These are phyloP conservation scores for Protaetia brevitarsis DNA, from an alignment of 1,140 invertebrate genomes.

Conservation along the genomic window DNA sequence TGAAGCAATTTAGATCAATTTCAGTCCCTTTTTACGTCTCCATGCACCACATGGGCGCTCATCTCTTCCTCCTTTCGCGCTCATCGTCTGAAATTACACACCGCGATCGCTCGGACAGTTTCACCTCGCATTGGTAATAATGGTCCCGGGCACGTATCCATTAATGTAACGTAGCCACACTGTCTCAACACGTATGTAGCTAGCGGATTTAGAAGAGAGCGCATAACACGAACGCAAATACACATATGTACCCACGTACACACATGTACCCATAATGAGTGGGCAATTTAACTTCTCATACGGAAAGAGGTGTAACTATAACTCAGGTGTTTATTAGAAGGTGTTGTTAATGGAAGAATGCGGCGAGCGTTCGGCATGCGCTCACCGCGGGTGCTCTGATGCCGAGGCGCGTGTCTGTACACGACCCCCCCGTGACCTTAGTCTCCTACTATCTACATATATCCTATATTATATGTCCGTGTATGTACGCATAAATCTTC, in stretches of 20 bases:
- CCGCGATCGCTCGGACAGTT: background rate
- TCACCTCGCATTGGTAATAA: slow-evolving; percentile 8
- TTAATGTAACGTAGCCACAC: background rate
- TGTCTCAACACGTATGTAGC: background rate
- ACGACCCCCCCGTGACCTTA: slow-evolving; percentile 24
- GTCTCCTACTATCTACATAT: too few relatives aligned
- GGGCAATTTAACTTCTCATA: slow-evolving; percentile 30
- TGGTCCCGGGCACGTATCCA: slow-evolving; percentile 9
- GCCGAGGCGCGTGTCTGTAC: slow-evolving; percentile 27
- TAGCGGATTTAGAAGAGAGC: background rate
- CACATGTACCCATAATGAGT: slow-evolving; percentile 23
- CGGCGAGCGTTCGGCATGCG: slow-evolving; percentile 23
- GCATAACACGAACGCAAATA: background rate
- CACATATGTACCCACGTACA: slow-evolving; percentile 12
- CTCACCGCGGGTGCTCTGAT: slow-evolving; percentile 25
- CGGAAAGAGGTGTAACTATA: slow-evolving; percentile 30
- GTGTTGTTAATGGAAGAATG: slow-evolving; percentile 30
- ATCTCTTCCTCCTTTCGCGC: background rate
- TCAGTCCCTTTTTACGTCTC: background rate
- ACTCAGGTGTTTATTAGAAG: slow-evolving; percentile 32
- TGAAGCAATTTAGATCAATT: background rate
- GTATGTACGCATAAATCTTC: too few relatives aligned
- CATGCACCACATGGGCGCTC: background rate
- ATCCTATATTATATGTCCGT: too few relatives aligned
- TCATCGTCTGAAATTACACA: slow-evolving; percentile 3